Base-by-base conservation (phyloP, 2,113 vertebrate genomes). In the Passer montanus region DNA sequence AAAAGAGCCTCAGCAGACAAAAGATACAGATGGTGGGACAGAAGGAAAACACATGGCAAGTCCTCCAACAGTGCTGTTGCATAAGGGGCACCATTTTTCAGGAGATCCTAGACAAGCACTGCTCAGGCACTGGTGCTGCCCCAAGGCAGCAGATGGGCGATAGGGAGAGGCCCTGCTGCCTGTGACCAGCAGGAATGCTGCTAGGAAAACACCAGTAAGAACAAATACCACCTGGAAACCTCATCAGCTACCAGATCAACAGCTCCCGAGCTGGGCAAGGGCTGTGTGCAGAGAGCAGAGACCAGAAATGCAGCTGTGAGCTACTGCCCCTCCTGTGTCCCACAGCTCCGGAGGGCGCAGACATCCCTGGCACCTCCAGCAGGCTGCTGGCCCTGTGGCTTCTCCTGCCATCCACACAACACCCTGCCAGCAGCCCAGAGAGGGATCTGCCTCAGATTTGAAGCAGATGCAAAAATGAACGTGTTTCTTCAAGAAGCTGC, bases 321-420 rank as follows among this genome's bases (percentile, higher is more conserved):
- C 30, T 49, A 6, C 49, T 59, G 73, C 49, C 31, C 50, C 47
- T 68, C 28, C 80, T 11, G 35, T 0, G 2, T 26, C 33, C 66
- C 63, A 47, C 33, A 39, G 66, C 66, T 52, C 50, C 0, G 0
- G 43, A 70, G 4, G 0, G 0, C 2, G 28, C 55, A 80, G 46
- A 44, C 35, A 27, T 10, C 50, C 37, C 37, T 63, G 35, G 27
- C 18, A 15, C 33, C 24, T 19, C 37, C 70, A 22, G 60, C 44
- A 64, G 46, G 43, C 52, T 67, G 37, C 28, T 62, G 64, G 69
- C 56, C 69, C 31, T 11, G 37, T 41, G 78, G 17, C 74, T 63
- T 44, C 60, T 47, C 50, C 60, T 76, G 79, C 64, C 41, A 52
- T 26, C 46, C 74, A 24, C 46, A 20, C 39, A 39, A 33, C 7